Conservation (phyloP, 2,888 invertebrate species). For the Ischnura elegans region DNA sequence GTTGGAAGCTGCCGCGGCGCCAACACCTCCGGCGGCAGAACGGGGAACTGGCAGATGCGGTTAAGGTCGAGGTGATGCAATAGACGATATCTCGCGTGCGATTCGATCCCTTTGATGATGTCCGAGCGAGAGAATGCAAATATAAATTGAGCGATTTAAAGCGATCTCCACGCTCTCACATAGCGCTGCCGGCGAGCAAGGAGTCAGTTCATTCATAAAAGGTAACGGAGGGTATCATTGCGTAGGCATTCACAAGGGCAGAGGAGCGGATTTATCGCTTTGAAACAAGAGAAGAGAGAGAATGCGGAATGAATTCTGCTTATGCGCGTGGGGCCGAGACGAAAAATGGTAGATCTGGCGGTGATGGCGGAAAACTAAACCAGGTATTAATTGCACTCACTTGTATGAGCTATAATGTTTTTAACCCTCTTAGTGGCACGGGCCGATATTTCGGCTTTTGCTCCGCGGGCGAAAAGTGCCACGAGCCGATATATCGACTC, state of each 20-base stretch:
- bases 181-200: neutral
- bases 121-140: neutral
- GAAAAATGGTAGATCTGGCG: too few relatives aligned
- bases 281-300: neutral
- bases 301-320: neutral
- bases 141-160: neutral
- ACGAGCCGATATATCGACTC: too few relatives aligned
- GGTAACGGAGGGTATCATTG: neutral
- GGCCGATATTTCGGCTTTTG: too few relatives aligned
- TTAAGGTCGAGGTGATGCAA: neutral
- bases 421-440: too few relatives aligned
- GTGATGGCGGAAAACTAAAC: too few relatives aligned
- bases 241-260: neutral
- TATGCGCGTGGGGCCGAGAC: too few relatives aligned
- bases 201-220: constrained; percentile 29
- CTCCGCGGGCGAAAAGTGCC: too few relatives aligned
- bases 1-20: neutral
- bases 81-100: neutral
- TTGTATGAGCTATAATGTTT: too few relatives aligned
- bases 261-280: neutral
- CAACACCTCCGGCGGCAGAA: neutral
- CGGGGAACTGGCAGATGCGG: neutral
- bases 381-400: too few relatives aligned
- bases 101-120: neutral
- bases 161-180: neutral